These are phyloP conservation scores for Henricia sp. DNA, from an alignment of 53 echinoderm and acorn worm species.

Conservation along the genomic window DNA sequence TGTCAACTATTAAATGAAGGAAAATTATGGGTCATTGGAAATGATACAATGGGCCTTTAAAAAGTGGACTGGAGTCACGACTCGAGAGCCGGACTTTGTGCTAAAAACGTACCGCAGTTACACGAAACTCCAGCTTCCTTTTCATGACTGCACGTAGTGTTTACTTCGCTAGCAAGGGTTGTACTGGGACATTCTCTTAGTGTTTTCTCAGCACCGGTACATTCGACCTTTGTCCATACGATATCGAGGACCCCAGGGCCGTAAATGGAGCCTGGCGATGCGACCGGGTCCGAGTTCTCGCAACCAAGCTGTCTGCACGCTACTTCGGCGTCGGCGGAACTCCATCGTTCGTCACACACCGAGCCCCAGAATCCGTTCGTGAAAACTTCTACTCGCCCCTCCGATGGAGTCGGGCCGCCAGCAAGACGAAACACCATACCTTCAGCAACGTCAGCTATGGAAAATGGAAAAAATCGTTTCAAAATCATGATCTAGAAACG, in stretches of 20 bases:
- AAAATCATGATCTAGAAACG: no score
- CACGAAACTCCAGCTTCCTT: conserved; percentile 22
- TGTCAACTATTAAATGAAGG: no score
- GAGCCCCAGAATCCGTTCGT: not conserved
- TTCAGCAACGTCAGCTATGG: no score
- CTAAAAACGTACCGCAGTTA: conserved; percentile 15
- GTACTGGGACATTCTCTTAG: not conserved
- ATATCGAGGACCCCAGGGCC: conserved; percentile 20
- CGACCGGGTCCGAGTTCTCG: not conserved
- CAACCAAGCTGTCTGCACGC: conserved; percentile 48
- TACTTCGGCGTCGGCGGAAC: not conserved
- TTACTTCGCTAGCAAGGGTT: not conserved
- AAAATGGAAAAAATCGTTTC: no score
- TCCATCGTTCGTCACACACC: conserved; percentile 16
- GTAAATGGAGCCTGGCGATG: conserved; percentile 4
- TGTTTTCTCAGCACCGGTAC: not conserved
- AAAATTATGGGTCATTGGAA: no score
- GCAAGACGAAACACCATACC: conserved; percentile 7
- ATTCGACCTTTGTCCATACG: not conserved
- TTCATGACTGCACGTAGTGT: conserved; percentile 6
- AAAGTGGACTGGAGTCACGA: no score
- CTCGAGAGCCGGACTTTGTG: no score
- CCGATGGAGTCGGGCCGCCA: not conserved
- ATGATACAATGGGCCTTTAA: no score
- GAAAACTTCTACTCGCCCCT: conserved; percentile 26